A percentile compares a stretch with the other conserved stretches of the same genome.
phyloP scores from a whole-genome alignment of 2,888 invertebrate species.

The Lycophotia porphyrea region DNA sequence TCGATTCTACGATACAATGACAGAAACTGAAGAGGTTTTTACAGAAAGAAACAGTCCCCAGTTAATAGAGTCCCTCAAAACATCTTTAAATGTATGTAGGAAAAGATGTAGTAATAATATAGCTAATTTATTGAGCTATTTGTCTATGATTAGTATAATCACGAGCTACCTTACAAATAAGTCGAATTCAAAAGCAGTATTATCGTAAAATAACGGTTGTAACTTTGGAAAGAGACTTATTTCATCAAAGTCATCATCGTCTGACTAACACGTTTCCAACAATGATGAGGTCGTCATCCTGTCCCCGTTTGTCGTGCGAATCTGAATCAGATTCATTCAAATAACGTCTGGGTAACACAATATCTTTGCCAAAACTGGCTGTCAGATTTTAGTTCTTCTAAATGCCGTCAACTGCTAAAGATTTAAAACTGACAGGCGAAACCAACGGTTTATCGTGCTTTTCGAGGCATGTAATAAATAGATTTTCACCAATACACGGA shows the following conservation, averaged over 20 bases:
- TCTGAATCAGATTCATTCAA: too few species aligned
- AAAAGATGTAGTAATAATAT: slow-evolving; percentile 35
- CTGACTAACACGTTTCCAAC: not conserved
- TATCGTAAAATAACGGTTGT: not conserved
- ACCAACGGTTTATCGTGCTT: not conserved
- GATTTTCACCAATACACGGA: too few species aligned
- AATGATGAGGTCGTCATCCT: not conserved
- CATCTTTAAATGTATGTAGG: slow-evolving; percentile 28
- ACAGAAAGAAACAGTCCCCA: slow-evolving; percentile 5
- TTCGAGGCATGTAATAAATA: too few species aligned
- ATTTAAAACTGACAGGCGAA: not conserved
- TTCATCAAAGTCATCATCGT: not conserved
- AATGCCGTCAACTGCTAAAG: not conserved
- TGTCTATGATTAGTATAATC: slow-evolving; percentile 16
- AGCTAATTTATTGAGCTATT: slow-evolving; percentile 47
- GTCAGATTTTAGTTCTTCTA: not conserved
- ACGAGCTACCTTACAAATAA: not conserved
- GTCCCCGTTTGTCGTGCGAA: too few species aligned
- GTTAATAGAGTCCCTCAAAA: slow-evolving; percentile 8
- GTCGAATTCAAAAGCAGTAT: not conserved
- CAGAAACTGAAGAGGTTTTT: slow-evolving; percentile 30
- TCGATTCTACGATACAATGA: slow-evolving; percentile 30
- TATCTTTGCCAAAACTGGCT: too few species aligned
- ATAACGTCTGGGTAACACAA: too few species aligned
- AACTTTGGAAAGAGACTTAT: not conserved